phyloP scores from a whole-genome alignment of 2,888 invertebrate species.

The Scaptodrosophila latifasciaeformis region DNA sequence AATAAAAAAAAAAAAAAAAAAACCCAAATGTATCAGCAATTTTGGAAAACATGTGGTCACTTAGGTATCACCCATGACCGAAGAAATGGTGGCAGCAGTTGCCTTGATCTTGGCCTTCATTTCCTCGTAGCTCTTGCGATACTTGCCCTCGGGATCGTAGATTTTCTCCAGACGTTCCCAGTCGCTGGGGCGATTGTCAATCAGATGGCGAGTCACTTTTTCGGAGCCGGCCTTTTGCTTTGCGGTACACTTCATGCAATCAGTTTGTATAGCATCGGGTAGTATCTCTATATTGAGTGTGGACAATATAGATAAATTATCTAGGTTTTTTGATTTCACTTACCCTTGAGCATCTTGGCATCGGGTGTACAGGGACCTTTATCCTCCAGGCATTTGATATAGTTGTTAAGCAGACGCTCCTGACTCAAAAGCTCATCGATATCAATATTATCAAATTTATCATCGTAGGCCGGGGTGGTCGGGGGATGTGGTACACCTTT shows the following conservation, averaged over 20 bases:
- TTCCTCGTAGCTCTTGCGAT: constrained; percentile 79
- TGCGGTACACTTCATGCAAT: constrained; percentile 81
- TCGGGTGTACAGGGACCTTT: constrained; percentile 82
- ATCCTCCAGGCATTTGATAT: constrained; percentile 81
- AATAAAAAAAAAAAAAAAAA: no score
- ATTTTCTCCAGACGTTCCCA: constrained; percentile 78
- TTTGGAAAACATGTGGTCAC: constrained; percentile 4
- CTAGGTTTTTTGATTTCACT: constrained; percentile 1
- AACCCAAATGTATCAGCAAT: no score
- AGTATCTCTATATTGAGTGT: constrained; percentile 77
- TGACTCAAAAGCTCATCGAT: constrained; percentile 81
- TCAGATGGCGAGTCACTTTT: constrained; percentile 78
- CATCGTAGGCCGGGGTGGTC: constrained; percentile 76
- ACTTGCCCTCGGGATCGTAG: constrained; percentile 80
- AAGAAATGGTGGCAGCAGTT: no score
- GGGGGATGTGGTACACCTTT: constrained; percentile 45
- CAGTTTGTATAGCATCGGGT: constrained; percentile 82
- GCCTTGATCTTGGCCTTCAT: no score
- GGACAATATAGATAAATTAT: background rate
- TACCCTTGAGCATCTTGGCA: constrained; percentile 83
- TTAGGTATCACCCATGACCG: background rate
- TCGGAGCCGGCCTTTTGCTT: constrained; percentile 81
- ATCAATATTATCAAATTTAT: constrained; percentile 82
- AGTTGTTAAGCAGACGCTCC: constrained; percentile 80
- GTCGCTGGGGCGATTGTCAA: constrained; percentile 76